These are phyloP conservation scores for Exocentrus adspersus DNA, from an alignment of 2,888 invertebrate species.

Conservation along the genomic window DNA sequence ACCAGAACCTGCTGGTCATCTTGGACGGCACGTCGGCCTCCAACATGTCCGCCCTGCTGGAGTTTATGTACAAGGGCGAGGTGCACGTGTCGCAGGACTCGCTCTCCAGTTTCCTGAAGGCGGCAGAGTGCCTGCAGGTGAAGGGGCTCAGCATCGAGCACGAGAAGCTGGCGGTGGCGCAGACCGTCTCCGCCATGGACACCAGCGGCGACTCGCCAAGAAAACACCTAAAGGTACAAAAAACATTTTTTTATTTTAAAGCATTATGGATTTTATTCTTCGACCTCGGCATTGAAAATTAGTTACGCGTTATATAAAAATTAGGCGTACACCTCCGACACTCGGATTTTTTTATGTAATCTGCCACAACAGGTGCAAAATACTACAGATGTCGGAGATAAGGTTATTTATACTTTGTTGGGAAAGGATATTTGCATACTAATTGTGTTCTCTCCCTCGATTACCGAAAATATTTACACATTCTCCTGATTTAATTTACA, in stretches of 20 bases:
- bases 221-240: slow-evolving; percentile 54
- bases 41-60: slow-evolving; percentile 89
- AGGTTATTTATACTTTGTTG: neutral
- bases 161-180: slow-evolving; percentile 72
- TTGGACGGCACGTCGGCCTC: slow-evolving; percentile 89
- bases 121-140: slow-evolving; percentile 89
- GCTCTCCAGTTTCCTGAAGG: slow-evolving; percentile 89
- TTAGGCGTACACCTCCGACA: neutral
- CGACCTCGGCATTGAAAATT: neutral
- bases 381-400: neutral
- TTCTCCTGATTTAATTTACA: no score
- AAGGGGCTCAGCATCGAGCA: slow-evolving; percentile 83
- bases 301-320: no score
- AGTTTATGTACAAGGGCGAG: slow-evolving; percentile 95
- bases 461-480: neutral
- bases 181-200: slow-evolving; percentile 64
- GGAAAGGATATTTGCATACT: neutral
- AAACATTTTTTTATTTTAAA: neutral
- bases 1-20: slow-evolving; percentile 86
- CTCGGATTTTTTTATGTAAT: neutral
- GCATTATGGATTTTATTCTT: no score
- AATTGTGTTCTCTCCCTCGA: neutral
- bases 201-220: slow-evolving; percentile 60
- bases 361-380: neutral
- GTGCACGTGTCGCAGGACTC: slow-evolving; percentile 93